Conservation (phyloP, 2,888 invertebrate genomes). For the Ceratothoa steindachneri region DNA sequence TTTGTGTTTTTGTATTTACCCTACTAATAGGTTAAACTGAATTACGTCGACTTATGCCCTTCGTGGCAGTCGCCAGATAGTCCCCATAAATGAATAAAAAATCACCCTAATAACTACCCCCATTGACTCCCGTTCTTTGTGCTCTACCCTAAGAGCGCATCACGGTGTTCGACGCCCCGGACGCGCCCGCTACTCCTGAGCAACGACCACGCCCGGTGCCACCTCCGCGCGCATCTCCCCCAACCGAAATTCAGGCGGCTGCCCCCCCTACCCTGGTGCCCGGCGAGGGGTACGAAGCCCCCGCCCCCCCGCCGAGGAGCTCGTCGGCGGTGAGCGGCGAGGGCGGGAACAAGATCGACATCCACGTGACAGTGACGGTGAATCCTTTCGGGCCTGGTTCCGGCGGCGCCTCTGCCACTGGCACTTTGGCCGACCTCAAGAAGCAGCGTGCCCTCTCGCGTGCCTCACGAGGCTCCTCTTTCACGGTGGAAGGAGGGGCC, state of each 20-base stretch:
- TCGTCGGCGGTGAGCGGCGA: not conserved
- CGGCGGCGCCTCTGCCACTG: no score
- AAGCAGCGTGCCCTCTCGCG: slow-evolving; percentile 70
- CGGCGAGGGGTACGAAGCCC: not conserved
- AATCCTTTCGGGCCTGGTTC: slow-evolving; percentile 55
- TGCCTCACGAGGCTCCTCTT: slow-evolving; percentile 28
- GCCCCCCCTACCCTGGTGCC: not conserved
- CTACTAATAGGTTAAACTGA: no score
- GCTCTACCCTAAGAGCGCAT: no score
- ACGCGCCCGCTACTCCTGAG: not conserved
- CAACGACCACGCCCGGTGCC: not conserved
- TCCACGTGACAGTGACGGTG: slow-evolving; percentile 76
- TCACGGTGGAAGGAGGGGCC: slow-evolving; percentile 20
- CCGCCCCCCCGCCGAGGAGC: not conserved
- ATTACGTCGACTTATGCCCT: no score
- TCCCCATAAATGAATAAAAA: no score
- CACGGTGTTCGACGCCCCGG: not conserved
- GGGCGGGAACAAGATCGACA: slow-evolving; percentile 62
- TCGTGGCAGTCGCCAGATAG: no score
- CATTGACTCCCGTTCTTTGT: no score
- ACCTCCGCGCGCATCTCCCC: not conserved
- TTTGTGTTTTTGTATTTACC: no score
- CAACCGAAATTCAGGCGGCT: not conserved
- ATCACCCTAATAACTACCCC: no score
- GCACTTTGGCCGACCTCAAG: slow-evolving; percentile 86